Evolutionary conservation across 2,113 vertebrate genomes (phyloP), one percentile per base, ranked within the genome.

Genomic region (Hassar affinis): DNA sequence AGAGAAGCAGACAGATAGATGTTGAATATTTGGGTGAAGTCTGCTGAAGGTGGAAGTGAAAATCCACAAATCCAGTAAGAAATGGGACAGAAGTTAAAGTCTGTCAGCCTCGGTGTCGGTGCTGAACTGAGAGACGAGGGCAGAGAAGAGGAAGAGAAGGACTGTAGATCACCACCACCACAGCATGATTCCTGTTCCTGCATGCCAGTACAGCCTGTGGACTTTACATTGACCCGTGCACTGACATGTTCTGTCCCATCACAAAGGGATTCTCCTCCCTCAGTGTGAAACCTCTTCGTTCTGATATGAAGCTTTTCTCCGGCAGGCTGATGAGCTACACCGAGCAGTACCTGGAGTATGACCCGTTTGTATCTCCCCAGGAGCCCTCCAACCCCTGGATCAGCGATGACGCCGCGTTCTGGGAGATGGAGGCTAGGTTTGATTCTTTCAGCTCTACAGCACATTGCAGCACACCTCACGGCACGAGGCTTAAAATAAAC

Each of bases 331-430:
- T 99, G 84, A 91, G 93, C 83, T 99, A 97, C 94, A 96, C 96
- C 0, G 97, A 99, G 85, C 98, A 99, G 91, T 98, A 96, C 86
- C 85, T 95, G 92, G 98, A 99, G 80, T 99, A 98, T 5, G 98
- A 99, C 87, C 96, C 96, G 0, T 96, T 99, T 86, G 90, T 99
- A 91, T 95, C 93, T 1, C 88, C 94, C 11, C 94, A 93, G 30
- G 98, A 99, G 82, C 97, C 97, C 1, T 95, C 96, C 71, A 99
- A 99, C 87, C 98, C 98, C 25, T 99, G 98, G 98, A 93, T 95
- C 93, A 96, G 94, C 4, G 98, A 99, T 42, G 98, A 99, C 83
- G 56, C 91, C 35, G 87, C 95, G 4, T 89, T 96, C 89, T 99
- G 97, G 98, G 98, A 99, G 86, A 93, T 96, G 85, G 98, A 99